Conservation (phyloP, 2,113 vertebrate species). For the Prietella phreatophila region DNA sequence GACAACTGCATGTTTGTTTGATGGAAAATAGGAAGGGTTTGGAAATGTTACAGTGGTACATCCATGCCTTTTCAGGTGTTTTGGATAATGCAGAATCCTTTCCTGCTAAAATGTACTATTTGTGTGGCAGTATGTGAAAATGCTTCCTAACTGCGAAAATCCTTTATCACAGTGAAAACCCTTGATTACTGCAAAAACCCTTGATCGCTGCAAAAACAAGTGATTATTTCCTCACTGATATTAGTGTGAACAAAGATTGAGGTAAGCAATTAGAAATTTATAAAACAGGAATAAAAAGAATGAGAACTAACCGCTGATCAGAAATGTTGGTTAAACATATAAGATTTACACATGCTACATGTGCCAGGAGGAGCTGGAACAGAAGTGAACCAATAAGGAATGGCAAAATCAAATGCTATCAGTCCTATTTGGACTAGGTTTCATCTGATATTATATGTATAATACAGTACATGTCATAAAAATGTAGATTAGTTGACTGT, state of each 20-base stretch:
- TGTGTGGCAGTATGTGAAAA: not conserved
- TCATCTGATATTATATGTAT: not conserved
- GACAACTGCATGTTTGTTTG: not conserved
- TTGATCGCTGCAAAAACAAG: not conserved
- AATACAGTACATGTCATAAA: no score
- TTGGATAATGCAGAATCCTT: constrained; percentile 22
- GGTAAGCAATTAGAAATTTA: not conserved
- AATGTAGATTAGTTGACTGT: no score
- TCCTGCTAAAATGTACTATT: not conserved
- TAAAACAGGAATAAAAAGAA: not conserved
- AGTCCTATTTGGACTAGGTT: not conserved
- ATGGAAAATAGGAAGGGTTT: not conserved
- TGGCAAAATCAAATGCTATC: not conserved
- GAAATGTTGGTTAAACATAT: not conserved
- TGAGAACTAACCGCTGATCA: not conserved
- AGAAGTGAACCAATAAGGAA: not conserved
- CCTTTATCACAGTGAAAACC: not conserved
- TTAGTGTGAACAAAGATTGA: not conserved
- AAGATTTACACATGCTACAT: not conserved
- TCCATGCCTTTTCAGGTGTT: not conserved
- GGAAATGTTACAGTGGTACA: no score
- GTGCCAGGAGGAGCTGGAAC: not conserved
- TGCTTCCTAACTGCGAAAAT: not conserved
- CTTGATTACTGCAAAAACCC: not conserved
- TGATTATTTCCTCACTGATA: not conserved